A percentile compares a stretch with the other conserved stretches of the same genome.
phyloP scores from a whole-genome alignment of 92 coral and sea anemone species.

The Palythoa heliodiscus region DNA sequence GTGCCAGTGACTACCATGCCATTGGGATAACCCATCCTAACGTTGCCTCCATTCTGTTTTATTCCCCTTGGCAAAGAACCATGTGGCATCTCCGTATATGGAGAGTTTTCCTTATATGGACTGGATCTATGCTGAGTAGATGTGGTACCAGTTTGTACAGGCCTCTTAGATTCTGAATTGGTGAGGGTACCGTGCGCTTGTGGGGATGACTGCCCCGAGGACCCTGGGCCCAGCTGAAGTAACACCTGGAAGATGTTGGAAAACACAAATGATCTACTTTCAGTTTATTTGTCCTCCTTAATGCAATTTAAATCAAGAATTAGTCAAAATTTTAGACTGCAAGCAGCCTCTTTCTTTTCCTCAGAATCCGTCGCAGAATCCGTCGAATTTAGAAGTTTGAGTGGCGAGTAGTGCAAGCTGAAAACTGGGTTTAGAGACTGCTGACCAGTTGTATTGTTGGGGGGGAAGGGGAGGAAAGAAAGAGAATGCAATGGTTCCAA shows the following conservation, averaged over 20 bases:
- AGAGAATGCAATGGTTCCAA: too few species aligned
- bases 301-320: too few species aligned
- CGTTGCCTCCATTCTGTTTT: slow-evolving; percentile 26
- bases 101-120: slow-evolving; percentile 30
- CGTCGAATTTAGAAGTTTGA: too few species aligned
- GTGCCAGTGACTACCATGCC: slow-evolving; percentile 20
- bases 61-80: slow-evolving; percentile 23
- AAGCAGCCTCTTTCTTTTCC: too few species aligned
- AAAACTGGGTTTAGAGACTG: too few species aligned
- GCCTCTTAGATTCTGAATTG: not conserved
- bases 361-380: too few species aligned
- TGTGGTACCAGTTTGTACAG: slow-evolving; percentile 4
- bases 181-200: not conserved
- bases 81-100: slow-evolving; percentile 17
- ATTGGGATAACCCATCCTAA: slow-evolving; percentile 13
- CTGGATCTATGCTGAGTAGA: slow-evolving; percentile 18
- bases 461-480: too few species aligned
- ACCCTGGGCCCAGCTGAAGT: slow-evolving; percentile 33
- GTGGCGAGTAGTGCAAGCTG: too few species aligned
- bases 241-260: slow-evolving; percentile 3
- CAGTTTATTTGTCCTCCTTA: too few species aligned
- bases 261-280: too few species aligned
- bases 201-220: slow-evolving; percentile 20
- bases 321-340: too few species aligned
- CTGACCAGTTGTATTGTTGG: too few species aligned